Evolutionary conservation across 1,140 invertebrate genomes (phyloP).

Genomic region (Drosophila busckii): DNA sequence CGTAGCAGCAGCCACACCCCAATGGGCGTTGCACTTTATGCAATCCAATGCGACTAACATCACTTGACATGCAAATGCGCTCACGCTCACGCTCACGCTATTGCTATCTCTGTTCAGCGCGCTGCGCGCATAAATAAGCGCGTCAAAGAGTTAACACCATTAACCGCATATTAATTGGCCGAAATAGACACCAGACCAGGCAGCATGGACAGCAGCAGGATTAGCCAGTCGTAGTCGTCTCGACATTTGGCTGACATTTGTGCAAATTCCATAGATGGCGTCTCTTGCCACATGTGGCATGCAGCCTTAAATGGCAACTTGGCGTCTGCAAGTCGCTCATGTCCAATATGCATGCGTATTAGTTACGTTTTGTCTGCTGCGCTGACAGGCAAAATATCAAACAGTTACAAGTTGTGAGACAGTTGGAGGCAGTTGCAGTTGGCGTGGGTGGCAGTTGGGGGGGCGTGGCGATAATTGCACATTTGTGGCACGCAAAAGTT

Average conservation of each 20-base stretch:
- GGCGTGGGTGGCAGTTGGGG: slow-evolving; percentile 1
- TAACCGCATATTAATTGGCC: slow-evolving; percentile 75
- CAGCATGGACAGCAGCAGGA: slow-evolving; percentile 19
- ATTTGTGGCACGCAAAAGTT: slow-evolving; percentile 43
- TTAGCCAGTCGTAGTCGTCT: slow-evolving; percentile 27
- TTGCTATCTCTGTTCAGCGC: no score
- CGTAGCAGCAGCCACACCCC: no score
- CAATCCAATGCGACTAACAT: slow-evolving; percentile 42
- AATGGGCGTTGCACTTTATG: slow-evolving; percentile 58
- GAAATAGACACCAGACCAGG: slow-evolving; percentile 55
- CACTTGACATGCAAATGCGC: slow-evolving; percentile 67
- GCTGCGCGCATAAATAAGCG: slow-evolving; percentile 54
- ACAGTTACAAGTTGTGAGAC: background rate
- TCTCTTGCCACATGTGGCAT: slow-evolving; percentile 23
- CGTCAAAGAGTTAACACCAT: slow-evolving; percentile 69
- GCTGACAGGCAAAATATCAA: no score
- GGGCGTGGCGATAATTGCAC: slow-evolving; percentile 34
- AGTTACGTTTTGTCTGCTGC: no score
- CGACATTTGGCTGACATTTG: slow-evolving; percentile 57
- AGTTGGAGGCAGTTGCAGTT: background rate
- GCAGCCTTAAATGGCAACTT: slow-evolving; percentile 39
- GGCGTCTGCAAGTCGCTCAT: slow-evolving; percentile 33
- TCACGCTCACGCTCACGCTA: no score
- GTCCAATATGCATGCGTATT: slow-evolving; percentile 21
- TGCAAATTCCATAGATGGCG: slow-evolving; percentile 36